These are phyloP conservation scores for Diachrysia chrysitis DNA, from an alignment of 2,888 invertebrate species.

Conservation along the genomic window DNA sequence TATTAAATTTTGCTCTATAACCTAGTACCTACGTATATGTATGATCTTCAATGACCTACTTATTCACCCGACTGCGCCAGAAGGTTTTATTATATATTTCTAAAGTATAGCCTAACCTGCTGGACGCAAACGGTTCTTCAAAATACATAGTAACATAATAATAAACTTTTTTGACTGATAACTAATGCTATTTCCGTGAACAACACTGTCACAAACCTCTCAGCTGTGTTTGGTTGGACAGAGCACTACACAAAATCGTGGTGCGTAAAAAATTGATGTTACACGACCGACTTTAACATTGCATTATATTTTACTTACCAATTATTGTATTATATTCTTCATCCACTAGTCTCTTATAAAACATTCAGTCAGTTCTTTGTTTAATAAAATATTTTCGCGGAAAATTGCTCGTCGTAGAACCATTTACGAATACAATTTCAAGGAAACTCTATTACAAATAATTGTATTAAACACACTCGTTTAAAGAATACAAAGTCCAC, in stretches of 20 bases:
- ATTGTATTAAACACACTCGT: slow-evolving; percentile 39
- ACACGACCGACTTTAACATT: slow-evolving; percentile 46
- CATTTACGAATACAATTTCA: slow-evolving; percentile 46
- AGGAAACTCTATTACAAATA: slow-evolving; percentile 33
- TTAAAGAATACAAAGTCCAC: slow-evolving; percentile 37
- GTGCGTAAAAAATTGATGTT: slow-evolving; percentile 52
- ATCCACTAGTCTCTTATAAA: slow-evolving; percentile 14
- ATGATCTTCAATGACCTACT: slow-evolving; percentile 27
- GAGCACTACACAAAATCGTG: slow-evolving; percentile 36
- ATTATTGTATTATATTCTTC: slow-evolving; percentile 26
- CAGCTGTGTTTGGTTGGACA: slow-evolving; percentile 51
- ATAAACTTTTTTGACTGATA: slow-evolving; percentile 14
- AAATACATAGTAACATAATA: background rate
- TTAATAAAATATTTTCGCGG: slow-evolving; percentile 56
- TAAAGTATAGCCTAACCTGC: background rate
- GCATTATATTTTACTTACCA: slow-evolving; percentile 49
- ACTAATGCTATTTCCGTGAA: slow-evolving; percentile 28
- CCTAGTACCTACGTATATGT: background rate
- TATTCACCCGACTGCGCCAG: too few relatives aligned
- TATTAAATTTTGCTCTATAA: background rate
- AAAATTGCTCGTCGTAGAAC: slow-evolving; percentile 51
- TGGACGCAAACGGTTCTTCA: background rate
- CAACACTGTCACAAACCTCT: slow-evolving; percentile 25
- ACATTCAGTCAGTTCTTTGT: slow-evolving; percentile 42
- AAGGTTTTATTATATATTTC: slow-evolving; percentile 16